phyloP scores from a whole-genome alignment of 1,140 invertebrate species.

The Ostrea edulis region DNA sequence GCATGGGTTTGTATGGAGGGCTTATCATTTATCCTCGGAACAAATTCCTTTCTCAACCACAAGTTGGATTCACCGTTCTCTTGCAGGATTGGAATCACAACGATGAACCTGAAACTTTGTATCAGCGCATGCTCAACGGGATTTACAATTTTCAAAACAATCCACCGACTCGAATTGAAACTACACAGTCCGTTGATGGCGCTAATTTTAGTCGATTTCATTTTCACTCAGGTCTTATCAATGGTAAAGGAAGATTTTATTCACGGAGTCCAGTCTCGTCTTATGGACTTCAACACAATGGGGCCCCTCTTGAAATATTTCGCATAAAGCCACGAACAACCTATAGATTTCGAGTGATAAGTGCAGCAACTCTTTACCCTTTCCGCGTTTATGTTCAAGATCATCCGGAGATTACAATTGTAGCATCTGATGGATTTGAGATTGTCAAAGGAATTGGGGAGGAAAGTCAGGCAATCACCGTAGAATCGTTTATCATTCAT shows the following conservation, averaged over 20 bases:
- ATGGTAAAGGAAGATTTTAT: conserved; percentile 60
- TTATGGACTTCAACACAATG: conserved; percentile 79
- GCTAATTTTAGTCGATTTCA: conserved; percentile 52
- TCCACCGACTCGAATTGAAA: neutral
- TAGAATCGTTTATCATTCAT: conserved; percentile 67
- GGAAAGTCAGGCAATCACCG: conserved; percentile 83
- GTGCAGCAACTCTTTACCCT: conserved; percentile 59
- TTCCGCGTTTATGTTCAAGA: conserved; percentile 87
- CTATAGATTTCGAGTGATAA: conserved; percentile 38
- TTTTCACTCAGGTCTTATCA: conserved; percentile 57
- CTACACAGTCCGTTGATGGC: conserved; percentile 21
- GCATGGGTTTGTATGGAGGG: conserved; percentile 60
- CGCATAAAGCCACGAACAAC: conserved; percentile 44
- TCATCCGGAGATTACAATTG: conserved; percentile 86
- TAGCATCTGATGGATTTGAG: conserved; percentile 91
- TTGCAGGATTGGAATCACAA: conserved; percentile 56
- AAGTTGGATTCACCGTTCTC: conserved; percentile 28
- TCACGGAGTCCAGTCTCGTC: too few species aligned
- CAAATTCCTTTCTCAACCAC: neutral
- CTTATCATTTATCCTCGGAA: neutral
- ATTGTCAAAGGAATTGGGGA: conserved; percentile 75
- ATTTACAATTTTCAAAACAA: conserved; percentile 25
- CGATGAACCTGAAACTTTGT: conserved; percentile 43
- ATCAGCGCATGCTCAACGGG: conserved; percentile 72
- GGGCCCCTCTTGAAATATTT: conserved; percentile 57